Evolutionary conservation across 2,797 vertebrate genomes (phyloP).

Genomic region (Xenentodon cancila): DNA sequence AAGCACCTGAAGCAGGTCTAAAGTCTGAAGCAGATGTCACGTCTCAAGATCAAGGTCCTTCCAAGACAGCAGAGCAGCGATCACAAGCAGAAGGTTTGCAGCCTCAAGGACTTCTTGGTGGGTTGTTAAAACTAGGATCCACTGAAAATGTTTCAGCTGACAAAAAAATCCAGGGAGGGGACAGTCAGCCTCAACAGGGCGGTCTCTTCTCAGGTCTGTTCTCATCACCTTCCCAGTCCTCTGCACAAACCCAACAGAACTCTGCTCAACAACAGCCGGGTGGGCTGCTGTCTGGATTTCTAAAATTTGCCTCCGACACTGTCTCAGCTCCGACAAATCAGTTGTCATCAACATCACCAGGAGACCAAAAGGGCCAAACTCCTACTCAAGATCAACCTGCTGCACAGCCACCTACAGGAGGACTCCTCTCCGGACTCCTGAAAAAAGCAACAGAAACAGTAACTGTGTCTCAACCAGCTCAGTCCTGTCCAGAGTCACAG

Average conservation of each 20-base stretch:
- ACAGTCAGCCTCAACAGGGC: conserved; percentile 70
- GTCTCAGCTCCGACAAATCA: conserved; percentile 57
- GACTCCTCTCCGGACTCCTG: conserved; percentile 81
- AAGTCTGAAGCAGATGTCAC: conserved; percentile 23
- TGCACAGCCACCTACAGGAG: conserved; percentile 47
- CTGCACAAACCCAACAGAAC: conserved; percentile 58
- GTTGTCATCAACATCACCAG: conserved; percentile 30
- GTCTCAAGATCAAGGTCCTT: conserved; percentile 33
- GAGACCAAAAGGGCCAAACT: conserved; percentile 42
- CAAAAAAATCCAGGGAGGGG: conserved; percentile 55
- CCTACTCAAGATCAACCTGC: conserved; percentile 44
- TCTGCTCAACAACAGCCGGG: conserved; percentile 62
- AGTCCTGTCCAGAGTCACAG: conserved; percentile 45
- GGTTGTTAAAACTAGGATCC: conserved; percentile 66
- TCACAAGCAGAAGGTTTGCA: conserved; percentile 48
- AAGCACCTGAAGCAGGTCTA: conserved; percentile 1
- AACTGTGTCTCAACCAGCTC: conserved; percentile 54
- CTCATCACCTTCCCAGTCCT: conserved; percentile 62
- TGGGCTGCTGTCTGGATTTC: conserved; percentile 79
- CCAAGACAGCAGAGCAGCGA: conserved; percentile 21
- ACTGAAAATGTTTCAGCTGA: conserved; percentile 54
- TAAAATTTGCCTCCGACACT: conserved; percentile 84
- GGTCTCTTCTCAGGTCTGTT: conserved; percentile 78
- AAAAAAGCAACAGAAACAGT: conserved; percentile 76
- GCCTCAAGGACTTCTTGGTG: conserved; percentile 70